phyloP scores from a whole-genome alignment of 2,888 invertebrate species.

The Sussaba pulchella region DNA sequence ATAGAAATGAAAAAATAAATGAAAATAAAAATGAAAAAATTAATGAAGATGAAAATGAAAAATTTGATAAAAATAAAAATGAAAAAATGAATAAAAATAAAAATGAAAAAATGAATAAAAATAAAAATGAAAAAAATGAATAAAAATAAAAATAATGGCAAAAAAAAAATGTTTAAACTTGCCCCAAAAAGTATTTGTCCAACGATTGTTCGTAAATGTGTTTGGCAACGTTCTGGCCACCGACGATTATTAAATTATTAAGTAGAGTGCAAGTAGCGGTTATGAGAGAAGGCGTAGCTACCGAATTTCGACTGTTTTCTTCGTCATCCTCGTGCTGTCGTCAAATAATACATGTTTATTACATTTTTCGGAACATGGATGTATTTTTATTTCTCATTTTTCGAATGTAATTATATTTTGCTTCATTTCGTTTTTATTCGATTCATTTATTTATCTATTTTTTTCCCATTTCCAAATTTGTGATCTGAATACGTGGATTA shows the following conservation, averaged over 20 bases:
- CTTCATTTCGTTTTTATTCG: no score
- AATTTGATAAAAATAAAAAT: no score
- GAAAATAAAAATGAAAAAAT: not conserved
- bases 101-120: not conserved
- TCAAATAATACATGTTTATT: not conserved
- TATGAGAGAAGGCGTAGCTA: conserved; percentile 85
- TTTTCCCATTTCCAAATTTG: no score
- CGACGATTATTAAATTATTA: conserved; percentile 84
- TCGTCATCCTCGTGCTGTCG: conserved; percentile 50
- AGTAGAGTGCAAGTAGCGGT: conserved; percentile 84
- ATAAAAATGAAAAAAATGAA: conserved; percentile 62
- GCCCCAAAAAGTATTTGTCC: conserved; percentile 85
- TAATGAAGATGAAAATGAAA: no score
- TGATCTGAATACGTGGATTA: no score
- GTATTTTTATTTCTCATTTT: not conserved
- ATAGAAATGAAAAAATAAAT: conserved; percentile 45
- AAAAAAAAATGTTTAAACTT: conserved; percentile 62
- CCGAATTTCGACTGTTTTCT: conserved; percentile 74
- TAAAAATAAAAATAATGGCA: not conserved
- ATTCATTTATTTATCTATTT: no score
- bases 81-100: conserved; percentile 46
- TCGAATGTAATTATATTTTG: not conserved
- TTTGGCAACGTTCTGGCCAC: conserved; percentile 81
- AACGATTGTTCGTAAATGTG: conserved; percentile 84
- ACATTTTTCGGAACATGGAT: not conserved